phyloP scores from a whole-genome alignment of 2,113 vertebrate genomes.

The Dipodomys ordii region DNA sequence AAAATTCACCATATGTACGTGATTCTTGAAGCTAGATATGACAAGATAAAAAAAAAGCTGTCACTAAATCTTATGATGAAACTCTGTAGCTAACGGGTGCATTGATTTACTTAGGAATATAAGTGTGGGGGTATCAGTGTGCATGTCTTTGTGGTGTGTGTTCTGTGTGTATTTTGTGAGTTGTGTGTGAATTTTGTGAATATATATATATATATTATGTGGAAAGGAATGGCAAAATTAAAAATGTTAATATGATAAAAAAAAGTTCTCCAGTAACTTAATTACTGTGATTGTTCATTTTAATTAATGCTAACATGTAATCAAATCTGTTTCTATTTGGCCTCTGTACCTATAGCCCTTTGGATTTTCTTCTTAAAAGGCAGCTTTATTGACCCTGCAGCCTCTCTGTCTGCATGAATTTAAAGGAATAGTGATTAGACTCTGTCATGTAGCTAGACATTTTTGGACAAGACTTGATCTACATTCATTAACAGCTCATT shows the following conservation, averaged over 20 bases:
- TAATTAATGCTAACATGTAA: slow-evolving; percentile 23
- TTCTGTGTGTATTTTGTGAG: not conserved
- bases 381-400: not conserved
- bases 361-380: slow-evolving; percentile 14
- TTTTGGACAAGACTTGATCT: slow-evolving; percentile 54
- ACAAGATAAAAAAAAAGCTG: slow-evolving; percentile 66
- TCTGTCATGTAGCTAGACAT: slow-evolving; percentile 54
- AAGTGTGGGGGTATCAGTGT: not conserved
- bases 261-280: not conserved
- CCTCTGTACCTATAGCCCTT: not conserved
- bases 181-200: not conserved
- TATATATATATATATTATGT: not conserved
- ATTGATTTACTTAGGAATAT: not conserved
- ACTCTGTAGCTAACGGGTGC: slow-evolving; percentile 40
- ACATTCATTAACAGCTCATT: slow-evolving; percentile 71
- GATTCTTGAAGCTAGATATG: slow-evolving; percentile 61
- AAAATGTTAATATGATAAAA: slow-evolving; percentile 44
- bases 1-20: slow-evolving; percentile 65
- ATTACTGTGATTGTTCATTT: not conserved
- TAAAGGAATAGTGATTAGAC: slow-evolving; percentile 11
- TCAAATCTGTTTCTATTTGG: slow-evolving; percentile 24
- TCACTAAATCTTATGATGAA: slow-evolving; percentile 53
- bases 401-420: slow-evolving; percentile 30
- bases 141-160: slow-evolving; percentile 3
- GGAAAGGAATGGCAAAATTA: not conserved